Evolutionary conservation across 2,113 vertebrate genomes (phyloP), one percentile per base, ranked within the genome.

Genomic region (Semicossyphus pulcher): DNA sequence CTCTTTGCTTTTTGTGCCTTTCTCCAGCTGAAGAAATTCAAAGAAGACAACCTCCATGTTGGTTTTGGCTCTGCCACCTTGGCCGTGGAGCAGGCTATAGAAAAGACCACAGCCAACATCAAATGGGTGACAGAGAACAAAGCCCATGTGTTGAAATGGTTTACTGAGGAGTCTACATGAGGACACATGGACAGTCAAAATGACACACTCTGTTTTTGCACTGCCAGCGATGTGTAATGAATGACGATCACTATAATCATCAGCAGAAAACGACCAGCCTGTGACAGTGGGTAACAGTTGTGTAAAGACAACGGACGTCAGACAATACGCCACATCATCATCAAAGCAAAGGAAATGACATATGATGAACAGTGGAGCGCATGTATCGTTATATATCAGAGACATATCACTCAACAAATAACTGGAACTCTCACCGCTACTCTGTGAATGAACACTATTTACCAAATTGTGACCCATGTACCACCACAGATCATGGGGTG

Each of bases 61-160:
- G 97, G 97, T 5, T 99, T 99, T 1, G 97, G 97, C 67, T 95
- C 97, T 0, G 96, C 90, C 53, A 95, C 94, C 0, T 70, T 94
- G 16, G 94, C 96, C 0, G 72, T 99, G 87, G 95, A 97, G 80
- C 98, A 98, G 76, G 95, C 96, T 0, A 92, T 98, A 76, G 97
- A 99, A 89, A 94, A 81, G 70, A 97, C 95, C 0, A 92, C 76
- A 0, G 85, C 94, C 59, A 98, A 97, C 86, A 97, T 97, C 68
- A 93, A 92, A 20, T 99, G 97, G 98, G 91, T 97, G 87, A 77
- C 66, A 0, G 90, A 94, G 37, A 98, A 98, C 90, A 90, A 81
- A 89, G 68, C n/a, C 0, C 0, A 0, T 0, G 94, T 98, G 64
- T 47, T 92, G 5, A 0, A 1, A 0, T 99, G 97, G 97, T 95